A percentile compares a stretch with the other conserved stretches of the same genome.
Evolutionary conservation across 2,113 vertebrate genomes (phyloP).

Genomic region (Pelusios castaneus): DNA sequence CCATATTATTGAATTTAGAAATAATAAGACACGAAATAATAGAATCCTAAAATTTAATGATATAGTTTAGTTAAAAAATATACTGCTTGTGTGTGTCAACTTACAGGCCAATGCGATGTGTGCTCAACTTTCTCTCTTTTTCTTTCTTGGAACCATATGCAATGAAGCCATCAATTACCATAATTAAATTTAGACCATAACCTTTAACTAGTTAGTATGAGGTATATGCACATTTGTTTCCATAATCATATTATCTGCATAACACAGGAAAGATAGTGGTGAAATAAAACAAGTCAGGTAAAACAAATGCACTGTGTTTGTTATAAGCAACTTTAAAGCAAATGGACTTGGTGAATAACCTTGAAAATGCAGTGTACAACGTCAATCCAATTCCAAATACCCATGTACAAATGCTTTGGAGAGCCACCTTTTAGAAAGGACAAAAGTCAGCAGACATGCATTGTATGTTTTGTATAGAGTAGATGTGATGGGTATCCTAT

Average conservation of each 20-base stretch:
- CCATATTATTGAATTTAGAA: slow-evolving; percentile 61
- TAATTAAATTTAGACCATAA: slow-evolving; percentile 69
- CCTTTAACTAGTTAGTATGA: slow-evolving; percentile 51
- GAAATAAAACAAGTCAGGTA: background rate
- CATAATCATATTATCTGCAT: slow-evolving; percentile 41
- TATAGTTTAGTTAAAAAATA: slow-evolving; percentile 65
- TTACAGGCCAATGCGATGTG: slow-evolving; percentile 38
- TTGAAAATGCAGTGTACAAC: background rate
- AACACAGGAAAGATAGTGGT: slow-evolving; percentile 9
- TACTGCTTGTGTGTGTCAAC: slow-evolving; percentile 60
- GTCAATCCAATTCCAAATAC: background rate
- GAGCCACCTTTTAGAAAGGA: background rate
- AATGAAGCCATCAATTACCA: slow-evolving; percentile 67
- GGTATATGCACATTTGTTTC: slow-evolving; percentile 48
- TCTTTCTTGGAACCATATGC: slow-evolving; percentile 40
- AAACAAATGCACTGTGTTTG: background rate
- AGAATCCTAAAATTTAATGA: slow-evolving; percentile 71
- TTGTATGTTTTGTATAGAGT: background rate
- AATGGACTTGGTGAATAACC: background rate
- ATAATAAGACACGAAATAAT: slow-evolving; percentile 69
- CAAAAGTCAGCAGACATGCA: background rate
- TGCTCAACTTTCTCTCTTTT: background rate
- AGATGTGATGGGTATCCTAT: background rate
- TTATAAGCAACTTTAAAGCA: background rate
- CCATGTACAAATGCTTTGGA: background rate